Percentiles rank a stretch among this genome's conserved stretches.
phyloP scores from a whole-genome alignment of 2,113 vertebrate genomes.

The Cynopterus brachyotis region DNA sequence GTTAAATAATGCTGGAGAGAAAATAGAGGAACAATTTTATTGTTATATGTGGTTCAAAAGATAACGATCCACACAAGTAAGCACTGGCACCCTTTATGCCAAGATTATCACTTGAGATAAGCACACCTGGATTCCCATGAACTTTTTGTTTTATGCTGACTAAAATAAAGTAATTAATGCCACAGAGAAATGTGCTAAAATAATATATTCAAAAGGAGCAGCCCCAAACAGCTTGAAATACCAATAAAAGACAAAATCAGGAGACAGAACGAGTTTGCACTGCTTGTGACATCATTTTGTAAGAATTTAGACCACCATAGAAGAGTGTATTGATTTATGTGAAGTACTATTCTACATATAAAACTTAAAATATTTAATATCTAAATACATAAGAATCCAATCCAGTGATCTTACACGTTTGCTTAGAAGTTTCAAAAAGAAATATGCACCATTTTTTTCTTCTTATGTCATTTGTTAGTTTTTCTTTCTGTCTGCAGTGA shows the following conservation, averaged over 20 bases:
- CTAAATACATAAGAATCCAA: conserved; percentile 3
- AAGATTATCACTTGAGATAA: conserved; percentile 17
- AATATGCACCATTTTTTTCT: not conserved
- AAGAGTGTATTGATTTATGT: not conserved
- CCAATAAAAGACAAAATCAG: not conserved
- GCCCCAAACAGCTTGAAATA: not conserved
- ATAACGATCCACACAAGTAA: conserved; percentile 29
- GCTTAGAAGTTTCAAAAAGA: conserved; percentile 10
- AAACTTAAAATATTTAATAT: not conserved
- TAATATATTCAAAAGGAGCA: not conserved
- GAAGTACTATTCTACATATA: not conserved
- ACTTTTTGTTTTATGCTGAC: not conserved
- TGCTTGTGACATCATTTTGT: not conserved
- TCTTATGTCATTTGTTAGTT: not conserved
- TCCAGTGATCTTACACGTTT: not conserved
- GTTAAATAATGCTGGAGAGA: conserved; percentile 14
- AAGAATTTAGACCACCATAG: conserved; percentile 22
- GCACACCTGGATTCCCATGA: conserved; percentile 32
- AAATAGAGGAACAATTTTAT: conserved; percentile 45
- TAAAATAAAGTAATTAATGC: conserved; percentile 29
- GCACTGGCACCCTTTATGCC: not conserved
- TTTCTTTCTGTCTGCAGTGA: not conserved
- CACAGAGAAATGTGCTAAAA: not conserved
- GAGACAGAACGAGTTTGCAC: not conserved
- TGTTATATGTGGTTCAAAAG: conserved; percentile 43